Conservation (phyloP, 2,797 vertebrate genomes). For the Helostoma temminkii region DNA sequence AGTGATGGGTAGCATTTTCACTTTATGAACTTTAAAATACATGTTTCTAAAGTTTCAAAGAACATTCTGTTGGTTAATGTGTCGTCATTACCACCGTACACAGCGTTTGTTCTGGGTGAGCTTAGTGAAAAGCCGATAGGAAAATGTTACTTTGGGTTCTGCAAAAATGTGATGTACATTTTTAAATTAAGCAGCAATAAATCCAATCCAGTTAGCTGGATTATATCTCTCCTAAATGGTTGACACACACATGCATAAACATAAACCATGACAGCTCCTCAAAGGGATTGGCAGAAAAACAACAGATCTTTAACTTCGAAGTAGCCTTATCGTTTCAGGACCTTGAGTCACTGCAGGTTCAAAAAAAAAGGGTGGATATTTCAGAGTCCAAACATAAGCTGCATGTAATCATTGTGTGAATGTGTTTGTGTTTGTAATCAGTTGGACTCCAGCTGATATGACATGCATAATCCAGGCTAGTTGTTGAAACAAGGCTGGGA, state of each 20-base stretch:
- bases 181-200: neutral
- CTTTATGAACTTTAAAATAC: too few relatives aligned
- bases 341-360: slow-evolving; percentile 51
- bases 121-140: too few relatives aligned
- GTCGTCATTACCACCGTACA: too few relatives aligned
- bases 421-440: slow-evolving; percentile 69
- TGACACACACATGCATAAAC: slow-evolving; percentile 17
- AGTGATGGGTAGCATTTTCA: too few relatives aligned
- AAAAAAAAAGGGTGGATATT: slow-evolving; percentile 37
- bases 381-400: slow-evolving; percentile 58
- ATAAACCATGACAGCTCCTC: slow-evolving; percentile 41
- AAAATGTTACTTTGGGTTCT: too few relatives aligned
- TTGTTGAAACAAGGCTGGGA: slow-evolving; percentile 55
- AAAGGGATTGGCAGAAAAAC: slow-evolving; percentile 59
- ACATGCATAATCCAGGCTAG: slow-evolving; percentile 62
- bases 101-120: too few relatives aligned
- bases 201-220: neutral
- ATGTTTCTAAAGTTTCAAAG: too few relatives aligned
- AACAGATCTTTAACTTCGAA: slow-evolving; percentile 51
- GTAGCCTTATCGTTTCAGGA: slow-evolving; percentile 58
- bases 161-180: too few relatives aligned
- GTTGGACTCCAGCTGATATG: slow-evolving; percentile 59
- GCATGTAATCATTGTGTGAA: slow-evolving; percentile 73
- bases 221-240: neutral
- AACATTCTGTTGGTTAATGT: too few relatives aligned